Evolutionary conservation across 1,140 invertebrate species (phyloP).

Genomic region (Globodera rostochiensis): DNA sequence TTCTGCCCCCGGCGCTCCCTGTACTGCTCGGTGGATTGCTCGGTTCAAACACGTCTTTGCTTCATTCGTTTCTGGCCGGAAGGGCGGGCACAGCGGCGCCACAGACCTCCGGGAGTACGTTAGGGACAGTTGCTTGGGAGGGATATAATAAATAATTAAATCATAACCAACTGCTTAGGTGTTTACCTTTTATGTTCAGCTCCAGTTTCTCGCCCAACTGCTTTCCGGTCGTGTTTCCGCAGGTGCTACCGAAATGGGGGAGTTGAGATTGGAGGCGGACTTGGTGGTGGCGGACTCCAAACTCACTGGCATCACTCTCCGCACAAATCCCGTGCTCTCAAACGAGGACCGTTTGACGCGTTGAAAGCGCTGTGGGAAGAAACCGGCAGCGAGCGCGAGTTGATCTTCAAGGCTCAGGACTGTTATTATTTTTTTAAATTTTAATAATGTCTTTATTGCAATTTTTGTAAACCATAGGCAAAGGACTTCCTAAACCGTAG

Average conservation of each 20-base stretch:
- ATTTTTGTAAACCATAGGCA: background rate
- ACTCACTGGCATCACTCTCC: constrained; percentile 1
- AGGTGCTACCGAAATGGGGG: background rate
- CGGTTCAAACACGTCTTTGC: constrained; percentile 21
- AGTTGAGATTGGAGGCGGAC: background rate
- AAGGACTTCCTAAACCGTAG: constrained; percentile 45
- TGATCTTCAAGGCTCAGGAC: no score
- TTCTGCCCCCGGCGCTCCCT: background rate
- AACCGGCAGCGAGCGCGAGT: no score
- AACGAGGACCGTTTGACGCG: no score
- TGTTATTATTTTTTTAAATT: no score
- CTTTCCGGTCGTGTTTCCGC: background rate
- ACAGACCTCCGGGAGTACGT: background rate
- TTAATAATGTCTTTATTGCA: no score
- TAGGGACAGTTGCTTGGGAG: background rate
- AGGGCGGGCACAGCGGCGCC: constrained; percentile 1
- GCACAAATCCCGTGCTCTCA: no score
- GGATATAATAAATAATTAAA: background rate
- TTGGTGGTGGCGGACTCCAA: background rate
- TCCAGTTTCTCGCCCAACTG: constrained; percentile 23
- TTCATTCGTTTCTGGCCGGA: background rate
- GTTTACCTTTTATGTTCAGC: background rate
- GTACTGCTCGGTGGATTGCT: constrained; percentile 21
- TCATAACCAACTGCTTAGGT: constrained; percentile 5
- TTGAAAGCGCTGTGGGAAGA: no score